Percentiles rank a stretch among this genome's conserved stretches.
phyloP scores from a whole-genome alignment of 1,140 invertebrate species.

The Geopemphigus sp. region DNA sequence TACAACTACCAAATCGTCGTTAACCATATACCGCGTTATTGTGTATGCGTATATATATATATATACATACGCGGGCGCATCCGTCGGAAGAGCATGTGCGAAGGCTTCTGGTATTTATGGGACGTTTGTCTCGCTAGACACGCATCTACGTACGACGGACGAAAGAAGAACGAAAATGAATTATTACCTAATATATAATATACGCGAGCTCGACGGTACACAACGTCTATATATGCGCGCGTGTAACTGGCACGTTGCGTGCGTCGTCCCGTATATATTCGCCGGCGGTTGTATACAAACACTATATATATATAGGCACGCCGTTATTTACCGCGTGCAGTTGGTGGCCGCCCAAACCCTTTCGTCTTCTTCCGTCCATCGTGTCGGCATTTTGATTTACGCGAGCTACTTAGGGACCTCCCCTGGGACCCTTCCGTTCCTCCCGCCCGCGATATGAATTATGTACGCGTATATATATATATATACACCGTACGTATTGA shows the following conservation, averaged over 20 bases:
- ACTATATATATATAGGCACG: too few species aligned
- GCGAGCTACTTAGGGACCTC: constrained; percentile 19
- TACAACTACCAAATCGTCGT: neutral
- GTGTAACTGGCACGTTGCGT: neutral
- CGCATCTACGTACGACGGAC: neutral
- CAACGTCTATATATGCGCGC: neutral
- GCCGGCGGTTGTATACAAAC: neutral
- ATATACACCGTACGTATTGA: too few species aligned
- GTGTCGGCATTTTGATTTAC: constrained; percentile 36
- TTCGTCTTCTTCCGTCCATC: neutral
- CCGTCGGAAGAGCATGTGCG: too few species aligned
- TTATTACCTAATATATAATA: neutral
- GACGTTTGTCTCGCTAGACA: constrained; percentile 16
- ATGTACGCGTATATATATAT: neutral
- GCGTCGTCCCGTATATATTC: neutral
- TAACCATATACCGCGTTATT: neutral
- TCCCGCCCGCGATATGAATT: neutral
- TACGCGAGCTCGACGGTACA: too few species aligned
- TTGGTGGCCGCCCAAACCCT: constrained; percentile 36
- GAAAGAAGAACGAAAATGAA: constrained; percentile 7
- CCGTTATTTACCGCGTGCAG: neutral
- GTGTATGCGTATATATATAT: neutral
- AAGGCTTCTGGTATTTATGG: neutral
- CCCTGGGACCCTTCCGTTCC: neutral
- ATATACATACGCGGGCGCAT: too few species aligned